phyloP scores from a whole-genome alignment of 2,888 invertebrate species.

The Zele albiditarsus region DNA sequence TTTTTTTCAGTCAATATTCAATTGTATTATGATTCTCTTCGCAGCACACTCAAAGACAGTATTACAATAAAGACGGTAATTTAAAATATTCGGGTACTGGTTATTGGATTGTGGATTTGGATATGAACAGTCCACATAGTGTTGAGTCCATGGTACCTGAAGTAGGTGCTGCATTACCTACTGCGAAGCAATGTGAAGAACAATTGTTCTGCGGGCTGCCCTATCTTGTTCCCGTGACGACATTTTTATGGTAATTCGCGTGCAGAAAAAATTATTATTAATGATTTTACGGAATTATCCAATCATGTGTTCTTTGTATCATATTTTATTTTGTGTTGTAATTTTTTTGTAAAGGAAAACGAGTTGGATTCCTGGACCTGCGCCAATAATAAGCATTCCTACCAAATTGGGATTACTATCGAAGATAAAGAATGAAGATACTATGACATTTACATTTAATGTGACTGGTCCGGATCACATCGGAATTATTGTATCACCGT shows the following conservation, averaged over 20 bases:
- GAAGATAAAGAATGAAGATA: conserved; percentile 67
- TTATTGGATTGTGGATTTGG: conserved; percentile 85
- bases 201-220: conserved; percentile 86
- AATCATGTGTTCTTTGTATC: not conserved
- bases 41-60: conserved; percentile 79
- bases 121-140: conserved; percentile 81
- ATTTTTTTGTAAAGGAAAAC: conserved; percentile 73
- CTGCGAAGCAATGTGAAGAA: conserved; percentile 76
- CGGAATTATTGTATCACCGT: conserved; percentile 79
- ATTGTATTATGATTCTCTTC: conserved; percentile 48
- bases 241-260: conserved; percentile 76
- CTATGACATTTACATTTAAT: conserved; percentile 73
- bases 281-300: conserved; percentile 6
- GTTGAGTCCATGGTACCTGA: conserved; percentile 76
- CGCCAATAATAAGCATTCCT: conserved; percentile 74
- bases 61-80: conserved; percentile 74
- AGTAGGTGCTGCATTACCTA: conserved; percentile 72
- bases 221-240: conserved; percentile 83
- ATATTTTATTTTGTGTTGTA: not conserved
- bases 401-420: conserved; percentile 74
- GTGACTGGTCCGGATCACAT: conserved; percentile 80
- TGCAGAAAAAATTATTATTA: conserved; percentile 9
- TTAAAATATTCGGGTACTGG: conserved; percentile 74
- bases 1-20: too few species aligned
- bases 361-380: conserved; percentile 77